A percentile compares a stretch with the other conserved stretches of the same genome.
Evolutionary conservation across 2,113 vertebrate genomes (phyloP).

Genomic region (Charadrius vociferus): DNA sequence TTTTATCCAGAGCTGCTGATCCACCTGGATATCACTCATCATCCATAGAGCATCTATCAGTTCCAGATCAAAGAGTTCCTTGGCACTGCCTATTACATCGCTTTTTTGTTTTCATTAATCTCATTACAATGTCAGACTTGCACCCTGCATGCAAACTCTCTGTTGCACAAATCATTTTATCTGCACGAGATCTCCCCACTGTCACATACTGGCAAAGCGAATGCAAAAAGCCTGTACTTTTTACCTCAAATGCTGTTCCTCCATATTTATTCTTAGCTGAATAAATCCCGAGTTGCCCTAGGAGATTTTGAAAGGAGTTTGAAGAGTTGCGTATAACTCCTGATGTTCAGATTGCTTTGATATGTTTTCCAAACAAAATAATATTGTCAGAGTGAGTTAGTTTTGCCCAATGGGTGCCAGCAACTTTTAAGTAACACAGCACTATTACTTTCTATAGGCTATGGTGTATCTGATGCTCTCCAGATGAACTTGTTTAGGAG

Average conservation of each 20-base stretch:
- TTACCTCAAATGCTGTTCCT: background rate
- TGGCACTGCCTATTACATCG: background rate
- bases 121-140: background rate
- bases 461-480: background rate
- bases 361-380: background rate
- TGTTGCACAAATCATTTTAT: background rate
- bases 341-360: slow-evolving; percentile 14
- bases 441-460: background rate
- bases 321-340: background rate
- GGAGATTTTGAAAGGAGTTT: background rate
- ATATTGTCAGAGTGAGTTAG: background rate
- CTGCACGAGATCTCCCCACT: background rate
- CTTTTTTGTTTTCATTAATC: background rate
- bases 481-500: background rate
- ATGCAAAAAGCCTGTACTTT: background rate
- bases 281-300: background rate
- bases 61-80: background rate
- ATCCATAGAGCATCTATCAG: background rate
- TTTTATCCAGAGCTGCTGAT: background rate
- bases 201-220: background rate
- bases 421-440: background rate
- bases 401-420: background rate
- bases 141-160: background rate
- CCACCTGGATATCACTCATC: background rate
- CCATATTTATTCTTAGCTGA: background rate